These are phyloP conservation scores for Cololabis saira DNA, from an alignment of 2,113 vertebrate genomes.

Conservation along the genomic window DNA sequence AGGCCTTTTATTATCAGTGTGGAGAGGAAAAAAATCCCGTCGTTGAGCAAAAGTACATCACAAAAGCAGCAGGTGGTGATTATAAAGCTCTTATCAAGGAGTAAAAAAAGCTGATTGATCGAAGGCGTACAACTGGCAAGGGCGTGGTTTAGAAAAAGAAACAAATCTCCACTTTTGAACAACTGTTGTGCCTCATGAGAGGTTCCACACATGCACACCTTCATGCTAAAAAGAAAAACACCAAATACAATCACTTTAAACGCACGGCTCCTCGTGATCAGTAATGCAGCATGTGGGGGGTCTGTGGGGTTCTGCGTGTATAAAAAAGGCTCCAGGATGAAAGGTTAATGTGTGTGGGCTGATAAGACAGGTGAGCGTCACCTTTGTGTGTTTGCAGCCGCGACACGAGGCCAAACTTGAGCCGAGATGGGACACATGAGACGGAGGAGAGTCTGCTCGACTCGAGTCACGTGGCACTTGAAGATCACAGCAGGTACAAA, in stretches of 20 bases:
- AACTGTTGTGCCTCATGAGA: slow-evolving; percentile 12
- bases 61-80: slow-evolving; percentile 47
- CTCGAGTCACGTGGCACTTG: slow-evolving; percentile 65
- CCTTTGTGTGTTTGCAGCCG: slow-evolving; percentile 3
- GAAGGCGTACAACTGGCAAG: slow-evolving; percentile 41
- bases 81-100: slow-evolving; percentile 66
- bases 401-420: slow-evolving; percentile 3
- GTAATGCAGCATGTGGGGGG: slow-evolving; percentile 57
- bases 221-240: slow-evolving; percentile 51
- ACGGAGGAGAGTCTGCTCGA: slow-evolving; percentile 32
- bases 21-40: slow-evolving; percentile 12
- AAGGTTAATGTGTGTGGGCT: background rate
- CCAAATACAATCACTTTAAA: slow-evolving; percentile 65
- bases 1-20: slow-evolving; percentile 17
- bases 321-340: slow-evolving; percentile 18
- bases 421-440: slow-evolving; percentile 29
- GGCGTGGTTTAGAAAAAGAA: background rate
- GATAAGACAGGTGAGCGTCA: slow-evolving; percentile 17
- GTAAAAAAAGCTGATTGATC: slow-evolving; percentile 55
- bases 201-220: slow-evolving; percentile 58
- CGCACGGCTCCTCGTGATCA: slow-evolving; percentile 51
- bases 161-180: slow-evolving; percentile 2
- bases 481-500: slow-evolving; percentile 14
- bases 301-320: slow-evolving; percentile 2
- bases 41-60: slow-evolving; percentile 49